These are phyloP conservation scores for Okapia johnstoni DNA, from an alignment of 2,113 vertebrate species.

Conservation along the genomic window DNA sequence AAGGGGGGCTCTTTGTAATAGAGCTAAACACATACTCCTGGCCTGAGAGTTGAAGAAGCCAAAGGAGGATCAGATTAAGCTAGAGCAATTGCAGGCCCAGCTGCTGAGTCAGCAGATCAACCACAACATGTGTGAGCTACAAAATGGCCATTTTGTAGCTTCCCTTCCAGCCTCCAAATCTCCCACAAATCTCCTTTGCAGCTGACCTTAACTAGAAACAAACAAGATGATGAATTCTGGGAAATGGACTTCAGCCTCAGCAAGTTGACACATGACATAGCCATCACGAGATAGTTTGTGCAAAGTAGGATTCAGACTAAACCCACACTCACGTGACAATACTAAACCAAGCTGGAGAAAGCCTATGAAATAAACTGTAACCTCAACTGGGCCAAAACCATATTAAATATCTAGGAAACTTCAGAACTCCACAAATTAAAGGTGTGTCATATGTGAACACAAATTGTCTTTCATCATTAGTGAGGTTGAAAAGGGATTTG, in stretches of 20 bases:
- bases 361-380: not conserved
- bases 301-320: not conserved
- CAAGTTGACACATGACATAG: not conserved
- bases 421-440: conserved; percentile 11
- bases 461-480: conserved; percentile 18
- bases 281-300: not conserved
- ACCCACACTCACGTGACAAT: not conserved
- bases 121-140: not conserved
- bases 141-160: not conserved
- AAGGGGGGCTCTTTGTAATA: not conserved
- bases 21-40: not conserved
- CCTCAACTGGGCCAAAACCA: not conserved
- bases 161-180: not conserved
- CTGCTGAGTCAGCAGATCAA: not conserved
- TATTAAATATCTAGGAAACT: conserved; percentile 9
- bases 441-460: not conserved
- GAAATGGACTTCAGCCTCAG: not conserved
- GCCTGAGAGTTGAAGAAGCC: not conserved
- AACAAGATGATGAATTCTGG: not conserved
- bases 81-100: not conserved
- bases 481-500: not conserved
- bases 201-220: not conserved
- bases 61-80: not conserved
- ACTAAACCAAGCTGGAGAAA: not conserved
- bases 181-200: not conserved